Evolutionary conservation across 64 coral and sea anemone genomes (phyloP), one percentile per base, ranked within the genome.

Genomic region (Stichodactyla helianthus): DNA sequence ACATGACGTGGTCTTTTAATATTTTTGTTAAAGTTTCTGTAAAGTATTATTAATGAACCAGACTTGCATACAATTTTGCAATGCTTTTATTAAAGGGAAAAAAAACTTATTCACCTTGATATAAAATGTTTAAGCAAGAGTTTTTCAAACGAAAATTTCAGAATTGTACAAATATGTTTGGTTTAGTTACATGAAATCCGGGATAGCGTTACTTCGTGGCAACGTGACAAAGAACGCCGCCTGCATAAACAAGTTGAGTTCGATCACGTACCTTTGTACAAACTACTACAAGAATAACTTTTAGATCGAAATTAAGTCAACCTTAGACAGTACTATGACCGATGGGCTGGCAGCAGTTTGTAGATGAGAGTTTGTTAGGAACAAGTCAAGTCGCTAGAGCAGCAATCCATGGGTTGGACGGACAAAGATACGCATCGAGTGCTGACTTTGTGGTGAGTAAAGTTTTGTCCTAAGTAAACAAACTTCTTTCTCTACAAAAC

Each of bases 341-440:
- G 53, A 98, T 98, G 95, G 94, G 87, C 88, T 98, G 95, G 95
- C 95, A 98, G 82, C 93, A 89, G 83, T 94, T 98, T 90, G 87
- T 98, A 26, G 95, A 98, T 88, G 95, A 98, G 35, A 94, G 92
- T 88, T 55, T 98, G 52, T 74, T 98, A 55, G 95, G 95, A 11
- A 98, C 95, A 65, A 94, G 95, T 53, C 95, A 98, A 74, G 95
- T 98, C 19, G 89, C 95, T 25, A 98, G 92, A 81, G 95, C 95
- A 51, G 82, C 95, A 14, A 98, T 98, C 54, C 95, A 98, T 81
- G 95, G 95, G 17, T 76, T 98, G 18, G 88, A 94, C 83, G 95
- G 95, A 16, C 86, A 62, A 22, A 44, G 92, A 85, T 98, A 92
- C n/a, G 95, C 92, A 0, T 83, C 92, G 1, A 98, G 95, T 68